Base-by-base conservation (phyloP, 2,888 invertebrate species). In the Cepaea hortensis region DNA sequence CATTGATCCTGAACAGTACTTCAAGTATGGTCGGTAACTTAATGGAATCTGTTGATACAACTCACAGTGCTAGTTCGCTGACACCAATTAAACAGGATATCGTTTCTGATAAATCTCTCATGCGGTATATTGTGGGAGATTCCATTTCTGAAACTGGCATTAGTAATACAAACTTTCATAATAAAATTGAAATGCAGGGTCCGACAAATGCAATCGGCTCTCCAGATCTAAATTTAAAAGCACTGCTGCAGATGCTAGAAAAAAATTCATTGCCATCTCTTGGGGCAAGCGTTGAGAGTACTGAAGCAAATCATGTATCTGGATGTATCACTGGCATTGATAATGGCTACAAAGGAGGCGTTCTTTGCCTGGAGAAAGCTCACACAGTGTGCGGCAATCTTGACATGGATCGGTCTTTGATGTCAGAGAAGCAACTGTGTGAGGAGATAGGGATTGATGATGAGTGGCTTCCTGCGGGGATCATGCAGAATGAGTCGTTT, bases 211-310 rank as follows among this genome's bases (percentile, higher is more conserved):
- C 72, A 35, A 9, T 73, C 1, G 85, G 62, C 0, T 85, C 85
- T 3, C 85, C 85, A n/a, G 85, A 85, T 65, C 48, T 85, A 7
- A 85, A 85, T 81, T 50, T 85, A 7, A 85, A 85, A 55, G 80
- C 85, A 7, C 81, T 85, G 48, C 85, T 85, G 46, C 85, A 85
- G 73, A 85, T 85, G 80, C 23, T 85, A 62, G 85, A 85, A 46
- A 85, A 81, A 65, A 80, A 81, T 62, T 75, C 81, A 48, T 80
- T 80, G 23, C 65, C 68, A 23, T 50, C 72, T 35, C 61, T 81
- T 35, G 85, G 61, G 55, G 85, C 50, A 72, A n/a, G 55, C 81
- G 55, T 62, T 5, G 80, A 81, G 23, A 46, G 55, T 7, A 68
- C 48, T 72, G 81, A 81, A 23, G 46, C 23, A 4, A 62, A 68